phyloP scores from a whole-genome alignment of 1,140 invertebrate genomes.

The Platyscapa corneri region DNA sequence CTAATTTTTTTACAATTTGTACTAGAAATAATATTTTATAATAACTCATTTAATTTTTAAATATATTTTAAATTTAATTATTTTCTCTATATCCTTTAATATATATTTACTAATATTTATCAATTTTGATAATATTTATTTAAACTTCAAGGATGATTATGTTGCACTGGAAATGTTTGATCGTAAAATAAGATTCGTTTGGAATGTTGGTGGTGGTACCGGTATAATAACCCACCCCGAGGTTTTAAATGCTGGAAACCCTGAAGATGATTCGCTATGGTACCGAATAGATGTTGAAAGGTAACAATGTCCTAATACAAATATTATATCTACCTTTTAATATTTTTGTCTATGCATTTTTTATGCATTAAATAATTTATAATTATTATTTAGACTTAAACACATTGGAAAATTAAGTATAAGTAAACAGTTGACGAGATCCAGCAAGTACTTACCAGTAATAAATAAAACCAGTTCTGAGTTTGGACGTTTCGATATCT shows the following conservation, averaged over 20 bases:
- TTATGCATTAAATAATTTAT: not conserved
- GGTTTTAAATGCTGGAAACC: constrained; percentile 75
- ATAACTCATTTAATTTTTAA: not conserved
- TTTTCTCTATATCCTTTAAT: no score
- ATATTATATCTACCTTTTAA: not conserved
- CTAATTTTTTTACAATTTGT: no score
- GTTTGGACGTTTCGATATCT: constrained; percentile 75
- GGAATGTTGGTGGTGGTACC: constrained; percentile 85
- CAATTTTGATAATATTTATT: not conserved
- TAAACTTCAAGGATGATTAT: constrained; percentile 78
- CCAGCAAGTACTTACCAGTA: constrained; percentile 64
- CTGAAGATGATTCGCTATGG: constrained; percentile 81
- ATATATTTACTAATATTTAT: no score
- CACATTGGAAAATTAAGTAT: constrained; percentile 77
- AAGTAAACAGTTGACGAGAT: constrained; percentile 68
- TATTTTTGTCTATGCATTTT: not conserved
- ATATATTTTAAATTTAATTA: not conserved
- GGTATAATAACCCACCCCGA: constrained; percentile 79
- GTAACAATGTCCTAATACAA: constrained; percentile 57
- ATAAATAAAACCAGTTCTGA: constrained; percentile 72
- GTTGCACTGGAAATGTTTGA: constrained; percentile 87
- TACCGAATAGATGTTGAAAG: constrained; percentile 82
- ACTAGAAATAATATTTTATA: no score
- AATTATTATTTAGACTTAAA: constrained; percentile 70
- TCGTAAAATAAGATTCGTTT: constrained; percentile 82